phyloP scores from a whole-genome alignment of 2,888 invertebrate species.

The Pachycephus smyrnensis region DNA sequence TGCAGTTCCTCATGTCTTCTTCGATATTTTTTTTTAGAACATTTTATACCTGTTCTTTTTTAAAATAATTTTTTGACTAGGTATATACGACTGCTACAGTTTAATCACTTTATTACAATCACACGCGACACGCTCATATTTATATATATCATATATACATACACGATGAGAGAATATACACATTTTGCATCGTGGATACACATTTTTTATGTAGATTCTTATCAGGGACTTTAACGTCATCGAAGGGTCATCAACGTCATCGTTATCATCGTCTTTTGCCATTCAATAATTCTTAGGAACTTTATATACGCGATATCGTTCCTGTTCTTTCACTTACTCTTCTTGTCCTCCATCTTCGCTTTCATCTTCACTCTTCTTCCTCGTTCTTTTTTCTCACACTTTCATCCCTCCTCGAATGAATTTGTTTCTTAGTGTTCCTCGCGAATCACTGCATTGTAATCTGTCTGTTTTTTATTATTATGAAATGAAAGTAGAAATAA shows the following conservation, averaged over 20 bases:
- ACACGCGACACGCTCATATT: background rate
- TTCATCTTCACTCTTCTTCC: slow-evolving; percentile 15
- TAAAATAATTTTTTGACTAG: background rate
- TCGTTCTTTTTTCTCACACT: background rate
- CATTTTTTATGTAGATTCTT: background rate
- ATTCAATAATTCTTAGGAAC: background rate
- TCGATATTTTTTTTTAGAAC: background rate
- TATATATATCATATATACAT: background rate
- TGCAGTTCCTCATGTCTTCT: background rate
- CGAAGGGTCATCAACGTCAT: background rate
- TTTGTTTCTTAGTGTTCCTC: slow-evolving; percentile 16
- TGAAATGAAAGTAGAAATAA: slow-evolving; percentile 62
- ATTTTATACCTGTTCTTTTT: background rate
- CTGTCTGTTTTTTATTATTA: slow-evolving; percentile 36
- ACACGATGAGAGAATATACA: background rate
- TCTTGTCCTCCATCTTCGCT: slow-evolving; percentile 7
- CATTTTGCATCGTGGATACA: background rate
- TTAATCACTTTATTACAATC: background rate
- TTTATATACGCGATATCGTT: background rate
- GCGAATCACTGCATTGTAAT: slow-evolving; percentile 29
- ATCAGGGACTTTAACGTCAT: background rate
- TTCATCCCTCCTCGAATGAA: background rate
- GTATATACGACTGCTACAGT: background rate
- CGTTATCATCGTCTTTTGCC: background rate
- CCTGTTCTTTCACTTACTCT: background rate